Base-by-base conservation (phyloP, 2,113 vertebrate genomes). In the Alligator sinensis region DNA sequence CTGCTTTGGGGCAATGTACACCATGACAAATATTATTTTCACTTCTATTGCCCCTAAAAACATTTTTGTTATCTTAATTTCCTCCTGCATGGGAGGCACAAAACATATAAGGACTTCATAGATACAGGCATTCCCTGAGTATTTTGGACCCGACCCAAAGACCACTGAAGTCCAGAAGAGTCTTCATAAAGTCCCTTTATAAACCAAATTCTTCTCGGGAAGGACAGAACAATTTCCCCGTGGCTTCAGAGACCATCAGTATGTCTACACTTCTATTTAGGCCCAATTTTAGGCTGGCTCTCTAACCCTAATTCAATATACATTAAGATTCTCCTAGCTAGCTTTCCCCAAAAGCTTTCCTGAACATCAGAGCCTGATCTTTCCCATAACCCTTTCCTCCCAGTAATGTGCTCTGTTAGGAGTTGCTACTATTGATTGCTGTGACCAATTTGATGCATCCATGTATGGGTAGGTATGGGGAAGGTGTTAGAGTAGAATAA, bases 401-500 rank as follows among this genome's bases (percentile, higher is more conserved):
- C 93, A 93, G 95, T 95, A 94, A 93, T 97, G 87, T 63, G 79
- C 84, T 57, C 38, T 28, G 57, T 79, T 95, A 93, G 93, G 62
- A 66, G 94, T 85, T 86, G 87, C 94, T 94, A 92, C 80, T 57
- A 82, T 95, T 96, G 95, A 96, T 96, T 96, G 92, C 83, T 75
- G 78, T 86, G 87, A 87, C 96, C 92, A 95, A 72, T 64, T 93
- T 11, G 82, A 70, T 82, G 10, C 70, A 83, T 80, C 96, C 85
- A 3, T 91, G 87, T 80, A 3, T 59, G 80, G 64, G 78, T 76
- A 94, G 94, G 77, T 82, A 89, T 61, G 70, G 80, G 80, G 80
- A 76, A 96, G 93, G 94, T 95, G 80, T 91, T 93, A 96, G 91
- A 86, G 83, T 66, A 59, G 61, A 2, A 18, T 54, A 88, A 94